Evolutionary conservation across 2,888 invertebrate species (phyloP).

Genomic region (Crepidodera aurea): DNA sequence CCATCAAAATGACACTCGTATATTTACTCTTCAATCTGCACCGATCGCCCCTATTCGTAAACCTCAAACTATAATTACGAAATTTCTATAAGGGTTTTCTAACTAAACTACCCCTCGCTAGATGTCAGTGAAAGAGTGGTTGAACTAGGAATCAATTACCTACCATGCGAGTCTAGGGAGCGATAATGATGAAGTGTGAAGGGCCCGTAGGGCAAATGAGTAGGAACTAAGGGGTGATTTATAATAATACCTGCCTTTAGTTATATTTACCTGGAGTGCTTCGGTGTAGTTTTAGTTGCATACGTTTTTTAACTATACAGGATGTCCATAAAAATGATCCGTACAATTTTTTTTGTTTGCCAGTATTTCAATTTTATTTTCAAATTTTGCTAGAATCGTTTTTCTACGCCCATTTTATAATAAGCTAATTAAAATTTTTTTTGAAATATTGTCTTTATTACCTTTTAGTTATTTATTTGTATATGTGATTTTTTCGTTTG

Average conservation of each 20-base stretch:
- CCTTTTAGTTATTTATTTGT: no score
- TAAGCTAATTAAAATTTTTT: no score
- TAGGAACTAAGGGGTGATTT: background rate
- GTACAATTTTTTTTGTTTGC: no score
- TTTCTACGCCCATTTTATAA: no score
- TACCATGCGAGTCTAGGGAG: constrained; percentile 15
- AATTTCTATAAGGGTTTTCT: background rate
- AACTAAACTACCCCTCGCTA: constrained; percentile 31
- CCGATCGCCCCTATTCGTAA: constrained; percentile 4
- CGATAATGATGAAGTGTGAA: constrained; percentile 21
- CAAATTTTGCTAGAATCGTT: no score
- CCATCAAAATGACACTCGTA: no score
- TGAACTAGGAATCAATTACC: constrained; percentile 15
- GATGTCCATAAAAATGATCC: no score
- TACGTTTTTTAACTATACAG: constrained; percentile 5
- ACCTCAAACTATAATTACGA: constrained; percentile 1
- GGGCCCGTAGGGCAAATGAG: constrained; percentile 8
- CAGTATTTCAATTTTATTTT: no score
- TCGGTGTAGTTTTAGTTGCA: constrained; percentile 29
- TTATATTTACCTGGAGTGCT: constrained; percentile 18
- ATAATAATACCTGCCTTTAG: background rate
- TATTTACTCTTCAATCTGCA: background rate
- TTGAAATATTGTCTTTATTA: no score
- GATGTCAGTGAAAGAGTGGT: constrained; percentile 28
- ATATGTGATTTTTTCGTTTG: no score